Evolutionary conservation across 2,888 invertebrate species (phyloP).

Genomic region (Panorpa germanica): DNA sequence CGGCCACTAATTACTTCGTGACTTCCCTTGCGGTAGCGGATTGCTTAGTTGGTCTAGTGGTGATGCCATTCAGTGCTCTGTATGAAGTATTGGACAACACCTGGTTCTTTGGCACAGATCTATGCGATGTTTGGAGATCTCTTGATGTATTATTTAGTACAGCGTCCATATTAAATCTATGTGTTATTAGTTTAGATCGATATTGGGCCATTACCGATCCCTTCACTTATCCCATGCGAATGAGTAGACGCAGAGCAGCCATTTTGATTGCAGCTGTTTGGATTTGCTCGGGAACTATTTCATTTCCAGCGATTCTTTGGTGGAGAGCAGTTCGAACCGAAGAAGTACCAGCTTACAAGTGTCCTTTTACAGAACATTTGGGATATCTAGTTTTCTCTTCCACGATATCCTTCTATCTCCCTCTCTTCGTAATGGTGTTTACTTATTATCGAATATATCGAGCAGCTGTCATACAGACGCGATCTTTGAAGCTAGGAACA

Average conservation of each 20-base stretch:
- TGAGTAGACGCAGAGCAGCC: constrained; percentile 76
- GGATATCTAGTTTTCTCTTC: constrained; percentile 95
- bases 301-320: constrained; percentile 95
- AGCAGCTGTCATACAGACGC: constrained; percentile 82
- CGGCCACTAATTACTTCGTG: constrained; percentile 94
- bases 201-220: constrained; percentile 99
- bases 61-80: constrained; percentile 92
- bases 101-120: constrained; percentile 88
- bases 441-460: constrained; percentile 93
- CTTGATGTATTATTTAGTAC: constrained; percentile 94
- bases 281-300: constrained; percentile 92
- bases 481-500: constrained; percentile 76
- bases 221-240: constrained; percentile 87
- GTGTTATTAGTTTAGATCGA: constrained; percentile 89
- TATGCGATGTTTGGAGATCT: constrained; percentile 97
- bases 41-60: constrained; percentile 86
- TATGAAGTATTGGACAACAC: constrained; percentile 77
- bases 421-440: constrained; percentile 93
- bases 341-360: constrained; percentile 66
- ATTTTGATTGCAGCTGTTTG: constrained; percentile 85
- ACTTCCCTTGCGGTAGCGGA: constrained; percentile 94
- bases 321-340: constrained; percentile 77
- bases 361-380: constrained; percentile 91
- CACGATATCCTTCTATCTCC: constrained; percentile 93
- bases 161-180: constrained; percentile 91